Conservation (phyloP, 2,113 vertebrate species). For the Leptosomus discolor region DNA sequence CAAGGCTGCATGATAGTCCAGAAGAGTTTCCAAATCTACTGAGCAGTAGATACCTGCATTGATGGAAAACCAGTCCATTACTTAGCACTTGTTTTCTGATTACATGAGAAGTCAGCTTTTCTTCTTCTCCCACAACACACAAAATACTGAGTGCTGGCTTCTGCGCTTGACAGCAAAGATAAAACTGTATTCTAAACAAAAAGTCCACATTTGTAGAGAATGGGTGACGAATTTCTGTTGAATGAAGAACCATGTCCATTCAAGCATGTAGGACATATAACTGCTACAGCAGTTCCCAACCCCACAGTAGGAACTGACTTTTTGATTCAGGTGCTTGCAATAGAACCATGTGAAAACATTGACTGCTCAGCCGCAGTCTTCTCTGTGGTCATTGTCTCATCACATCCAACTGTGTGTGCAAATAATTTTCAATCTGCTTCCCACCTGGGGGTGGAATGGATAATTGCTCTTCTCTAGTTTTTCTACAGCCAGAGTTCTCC, state of each 20-base stretch:
- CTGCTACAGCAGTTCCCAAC: neutral
- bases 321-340: neutral
- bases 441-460: fast-evolving
- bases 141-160: neutral
- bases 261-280: fast-evolving
- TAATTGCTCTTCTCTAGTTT: neutral
- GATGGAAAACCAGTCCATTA: neutral
- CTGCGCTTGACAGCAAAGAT: neutral
- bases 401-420: neutral
- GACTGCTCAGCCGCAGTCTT: neutral
- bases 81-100: neutral
- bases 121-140: neutral
- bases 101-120: neutral
- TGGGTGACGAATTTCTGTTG: neutral
- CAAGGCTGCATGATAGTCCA: neutral
- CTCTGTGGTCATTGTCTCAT: neutral
- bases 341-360: neutral
- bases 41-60: neutral
- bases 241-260: neutral
- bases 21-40: neutral
- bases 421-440: neutral
- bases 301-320: neutral
- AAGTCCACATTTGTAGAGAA: neutral
- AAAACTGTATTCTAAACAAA: neutral
- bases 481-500: neutral